Base-by-base conservation (phyloP, 2,113 vertebrate species). In the Syngnathus floridae region DNA sequence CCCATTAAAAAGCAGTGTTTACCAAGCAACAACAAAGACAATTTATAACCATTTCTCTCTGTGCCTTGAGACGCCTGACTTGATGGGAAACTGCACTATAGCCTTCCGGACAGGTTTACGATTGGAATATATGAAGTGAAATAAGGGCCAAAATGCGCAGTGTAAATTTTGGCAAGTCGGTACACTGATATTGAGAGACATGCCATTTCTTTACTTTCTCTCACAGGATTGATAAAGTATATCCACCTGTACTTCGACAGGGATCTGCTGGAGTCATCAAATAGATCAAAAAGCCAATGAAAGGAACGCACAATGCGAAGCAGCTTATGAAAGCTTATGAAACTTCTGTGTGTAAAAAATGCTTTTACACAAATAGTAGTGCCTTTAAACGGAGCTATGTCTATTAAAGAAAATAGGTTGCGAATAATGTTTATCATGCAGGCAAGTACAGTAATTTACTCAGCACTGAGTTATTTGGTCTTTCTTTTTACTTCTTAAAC, bases 1-100 rank as follows among this genome's bases (percentile, higher is more conserved):
- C 68, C 62, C 49, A 76, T 78, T 77, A 80, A 76, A 80, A 73
- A 45, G 40, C 56, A 41, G 62, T 75, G 70, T 82, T 83, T 82
- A 70, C 80, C 67, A 69, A 70, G 71, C 74, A 59, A 66, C 41
- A 77, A 46, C 70, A 62, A 1, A 16, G 21, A 54, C 37, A 72
- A 79, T 83, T 82, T 74, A 74, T 74, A 85, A 73, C 64, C 41
- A 67, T 69, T 75, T 75, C 70, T 22, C 10, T 16, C 38, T 58
- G 66, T 75, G 76, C 70, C 67, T 74, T 26, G 82, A 72, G 66
- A 80, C 58, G 76, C 72, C 65, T 82, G 65, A 79, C 64, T 66
- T 70, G 69, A 75, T 63, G 77, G 64, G 60, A 79, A 62, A 66
- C 72, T 40, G 72, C 66, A 71, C 67, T 58, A 65, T 70, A 58